Conservation (phyloP, 2,888 invertebrate genomes). For the Emmelina monodactyla region DNA sequence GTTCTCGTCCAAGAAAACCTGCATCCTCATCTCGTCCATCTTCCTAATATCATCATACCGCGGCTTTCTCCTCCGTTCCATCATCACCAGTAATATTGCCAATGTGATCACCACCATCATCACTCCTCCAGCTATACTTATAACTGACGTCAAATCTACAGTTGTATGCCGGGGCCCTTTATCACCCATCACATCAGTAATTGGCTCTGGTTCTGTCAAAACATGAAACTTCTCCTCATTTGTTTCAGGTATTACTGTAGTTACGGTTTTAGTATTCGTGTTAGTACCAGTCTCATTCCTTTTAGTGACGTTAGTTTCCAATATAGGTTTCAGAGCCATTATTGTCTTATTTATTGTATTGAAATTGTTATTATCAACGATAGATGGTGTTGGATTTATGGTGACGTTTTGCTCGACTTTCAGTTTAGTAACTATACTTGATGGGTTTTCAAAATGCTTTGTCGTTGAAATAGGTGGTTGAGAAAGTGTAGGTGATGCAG, state of each 20-base stretch:
- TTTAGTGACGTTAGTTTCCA: slow-evolving; percentile 17
- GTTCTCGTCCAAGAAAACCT: slow-evolving; percentile 49
- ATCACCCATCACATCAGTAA: slow-evolving; percentile 57
- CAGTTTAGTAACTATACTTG: too few relatives aligned
- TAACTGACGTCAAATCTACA: slow-evolving; percentile 52
- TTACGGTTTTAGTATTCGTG: slow-evolving; percentile 26
- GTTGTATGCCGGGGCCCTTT: slow-evolving; percentile 44
- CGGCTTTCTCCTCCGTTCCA: slow-evolving; percentile 47
- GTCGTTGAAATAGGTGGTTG: slow-evolving; percentile 23
- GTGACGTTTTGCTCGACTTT: neutral
- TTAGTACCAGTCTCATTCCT: slow-evolving; percentile 20
- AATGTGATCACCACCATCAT: slow-evolving; percentile 60
- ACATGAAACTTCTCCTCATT: slow-evolving; percentile 60
- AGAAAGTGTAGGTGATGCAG: slow-evolving; percentile 29
- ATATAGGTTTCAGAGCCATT: slow-evolving; percentile 14
- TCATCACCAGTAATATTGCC: slow-evolving; percentile 55
- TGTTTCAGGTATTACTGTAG: slow-evolving; percentile 33
- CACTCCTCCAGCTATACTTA: slow-evolving; percentile 59
- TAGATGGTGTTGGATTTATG: too few relatives aligned
- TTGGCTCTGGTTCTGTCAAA: slow-evolving; percentile 65
- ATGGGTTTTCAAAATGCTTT: slow-evolving; percentile 22
- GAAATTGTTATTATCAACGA: too few relatives aligned
- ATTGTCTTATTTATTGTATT: slow-evolving; percentile 10
- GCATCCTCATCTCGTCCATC: slow-evolving; percentile 52
- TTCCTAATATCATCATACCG: slow-evolving; percentile 49